Percentiles rank a stretch among this genome's conserved stretches.
phyloP scores from a whole-genome alignment of 2,888 invertebrate genomes.

The Parnassius mnemosyne region DNA sequence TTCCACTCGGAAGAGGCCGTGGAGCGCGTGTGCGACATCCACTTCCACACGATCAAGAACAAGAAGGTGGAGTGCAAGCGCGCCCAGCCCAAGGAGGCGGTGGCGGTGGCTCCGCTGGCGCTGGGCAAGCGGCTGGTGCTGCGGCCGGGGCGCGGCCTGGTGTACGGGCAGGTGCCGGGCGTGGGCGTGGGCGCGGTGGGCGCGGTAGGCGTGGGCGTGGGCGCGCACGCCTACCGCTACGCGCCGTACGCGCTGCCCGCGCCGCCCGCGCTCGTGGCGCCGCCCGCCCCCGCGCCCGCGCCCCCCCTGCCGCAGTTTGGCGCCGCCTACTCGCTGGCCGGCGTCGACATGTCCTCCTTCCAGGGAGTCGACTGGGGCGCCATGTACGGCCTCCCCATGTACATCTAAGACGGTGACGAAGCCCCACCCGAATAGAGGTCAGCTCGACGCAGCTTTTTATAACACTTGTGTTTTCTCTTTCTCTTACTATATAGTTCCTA shows the following conservation, averaged over 20 bases:
- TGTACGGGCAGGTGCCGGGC: slow-evolving; percentile 75
- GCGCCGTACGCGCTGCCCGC: slow-evolving; percentile 78
- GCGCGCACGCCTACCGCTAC: slow-evolving; percentile 71
- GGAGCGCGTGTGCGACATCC: slow-evolving; percentile 95
- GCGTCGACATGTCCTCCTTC: slow-evolving; percentile 95
- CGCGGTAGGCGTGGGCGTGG: slow-evolving; percentile 34
- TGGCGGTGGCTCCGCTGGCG: slow-evolving; percentile 84
- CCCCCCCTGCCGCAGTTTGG: slow-evolving; percentile 83
- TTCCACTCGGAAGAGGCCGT: slow-evolving; percentile 95
- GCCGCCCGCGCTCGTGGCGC: slow-evolving; percentile 70
- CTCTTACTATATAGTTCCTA: slow-evolving; percentile 54
- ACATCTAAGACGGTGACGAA: slow-evolving; percentile 83
- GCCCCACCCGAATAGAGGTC: slow-evolving; percentile 42
- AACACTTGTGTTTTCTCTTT: slow-evolving; percentile 39
- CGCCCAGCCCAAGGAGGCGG: slow-evolving; percentile 94
- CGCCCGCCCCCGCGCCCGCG: slow-evolving; percentile 78
- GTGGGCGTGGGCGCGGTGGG: slow-evolving; percentile 58
- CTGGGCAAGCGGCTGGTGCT: slow-evolving; percentile 86
- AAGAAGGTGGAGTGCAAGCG: slow-evolving; percentile 95
- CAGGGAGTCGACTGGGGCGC: slow-evolving; percentile 95
- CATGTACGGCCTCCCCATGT: slow-evolving; percentile 96
- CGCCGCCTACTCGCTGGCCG: slow-evolving; percentile 90
- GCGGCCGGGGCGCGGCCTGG: slow-evolving; percentile 84
- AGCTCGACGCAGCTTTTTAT: slow-evolving; percentile 39
- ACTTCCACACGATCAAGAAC: slow-evolving; percentile 95